A percentile compares a stretch with the other conserved stretches of the same genome.
Evolutionary conservation across 2,888 invertebrate genomes (phyloP).

Genomic region (Phalera bucephala): DNA sequence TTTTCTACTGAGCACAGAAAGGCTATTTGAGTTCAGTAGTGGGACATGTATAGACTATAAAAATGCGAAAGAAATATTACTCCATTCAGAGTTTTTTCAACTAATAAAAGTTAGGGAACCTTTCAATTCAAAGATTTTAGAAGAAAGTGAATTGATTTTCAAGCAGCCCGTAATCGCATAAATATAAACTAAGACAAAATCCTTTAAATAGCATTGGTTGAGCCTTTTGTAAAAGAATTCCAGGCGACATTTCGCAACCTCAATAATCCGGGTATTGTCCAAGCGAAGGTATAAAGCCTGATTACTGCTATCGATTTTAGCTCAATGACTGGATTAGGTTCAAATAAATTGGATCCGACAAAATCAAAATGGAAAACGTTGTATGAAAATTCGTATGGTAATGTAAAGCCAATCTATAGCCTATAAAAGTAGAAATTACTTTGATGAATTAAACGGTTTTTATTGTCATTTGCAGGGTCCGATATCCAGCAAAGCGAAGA

Average conservation of each 20-base stretch:
- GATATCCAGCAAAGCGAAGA: too few species aligned
- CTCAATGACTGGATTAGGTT: conserved; percentile 10
- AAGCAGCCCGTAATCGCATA: neutral
- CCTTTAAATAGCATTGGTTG: neutral
- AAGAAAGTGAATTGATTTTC: too few species aligned
- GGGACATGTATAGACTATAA: too few species aligned
- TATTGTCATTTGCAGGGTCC: too few species aligned
- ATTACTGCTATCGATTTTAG: conserved; percentile 27
- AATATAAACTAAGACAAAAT: neutral
- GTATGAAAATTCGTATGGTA: too few species aligned
- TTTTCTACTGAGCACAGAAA: conserved; percentile 4
- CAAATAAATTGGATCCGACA: neutral
- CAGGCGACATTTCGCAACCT: conserved; percentile 3
- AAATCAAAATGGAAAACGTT: neutral
- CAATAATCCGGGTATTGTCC: conserved; percentile 15
- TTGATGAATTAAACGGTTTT: neutral
- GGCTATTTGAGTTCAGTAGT: too few species aligned
- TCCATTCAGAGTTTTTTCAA: too few species aligned
- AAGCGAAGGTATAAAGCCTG: conserved; percentile 17
- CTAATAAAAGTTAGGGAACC: too few species aligned
- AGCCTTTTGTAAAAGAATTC: neutral
- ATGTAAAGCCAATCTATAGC: neutral
- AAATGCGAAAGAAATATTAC: too few species aligned
- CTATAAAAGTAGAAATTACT: neutral
- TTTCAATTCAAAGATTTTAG: too few species aligned